Evolutionary conservation across 1,140 invertebrate species (phyloP).

Genomic region (Calosoma granatense): DNA sequence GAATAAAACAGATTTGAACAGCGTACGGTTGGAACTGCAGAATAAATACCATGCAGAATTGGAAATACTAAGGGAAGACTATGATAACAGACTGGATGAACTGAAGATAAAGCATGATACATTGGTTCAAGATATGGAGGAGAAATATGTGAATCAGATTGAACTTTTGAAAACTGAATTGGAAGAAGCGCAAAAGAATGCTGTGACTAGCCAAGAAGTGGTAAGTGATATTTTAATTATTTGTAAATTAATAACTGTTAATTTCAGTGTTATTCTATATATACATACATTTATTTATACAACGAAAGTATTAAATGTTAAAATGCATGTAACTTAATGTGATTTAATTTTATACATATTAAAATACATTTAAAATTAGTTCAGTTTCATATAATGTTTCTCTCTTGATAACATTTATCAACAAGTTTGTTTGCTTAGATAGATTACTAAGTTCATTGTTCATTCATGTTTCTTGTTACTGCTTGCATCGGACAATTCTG

Average conservation of each 20-base stretch:
- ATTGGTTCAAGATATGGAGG: constrained; percentile 37
- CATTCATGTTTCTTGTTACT: too few species aligned
- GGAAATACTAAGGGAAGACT: constrained; percentile 30
- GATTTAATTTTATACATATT: too few species aligned
- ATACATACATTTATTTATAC: too few species aligned
- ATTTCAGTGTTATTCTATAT: too few species aligned
- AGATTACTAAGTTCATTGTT: too few species aligned
- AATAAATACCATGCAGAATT: constrained; percentile 27
- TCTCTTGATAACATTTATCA: too few species aligned
- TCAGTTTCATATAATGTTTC: too few species aligned
- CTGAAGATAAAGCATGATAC: constrained; percentile 35
- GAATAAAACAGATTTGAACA: constrained; percentile 20
- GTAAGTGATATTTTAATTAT: constrained; percentile 29
- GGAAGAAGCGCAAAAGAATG: constrained; percentile 36
- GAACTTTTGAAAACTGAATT: constrained; percentile 38
- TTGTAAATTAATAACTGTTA: background rate
- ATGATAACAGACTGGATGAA: constrained; percentile 38
- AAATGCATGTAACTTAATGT: too few species aligned
- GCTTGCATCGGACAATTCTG: too few species aligned
- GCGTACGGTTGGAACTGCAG: constrained; percentile 16
- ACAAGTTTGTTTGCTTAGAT: too few species aligned
- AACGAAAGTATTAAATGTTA: too few species aligned
- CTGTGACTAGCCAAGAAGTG: constrained; percentile 41
- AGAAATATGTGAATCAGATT: constrained; percentile 37
- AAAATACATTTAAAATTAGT: too few species aligned